Percentiles rank a stretch among this genome's conserved stretches.
These are phyloP conservation scores for Metridium senile DNA, from an alignment of 92 coral and sea anemone species.

Conservation along the genomic window DNA sequence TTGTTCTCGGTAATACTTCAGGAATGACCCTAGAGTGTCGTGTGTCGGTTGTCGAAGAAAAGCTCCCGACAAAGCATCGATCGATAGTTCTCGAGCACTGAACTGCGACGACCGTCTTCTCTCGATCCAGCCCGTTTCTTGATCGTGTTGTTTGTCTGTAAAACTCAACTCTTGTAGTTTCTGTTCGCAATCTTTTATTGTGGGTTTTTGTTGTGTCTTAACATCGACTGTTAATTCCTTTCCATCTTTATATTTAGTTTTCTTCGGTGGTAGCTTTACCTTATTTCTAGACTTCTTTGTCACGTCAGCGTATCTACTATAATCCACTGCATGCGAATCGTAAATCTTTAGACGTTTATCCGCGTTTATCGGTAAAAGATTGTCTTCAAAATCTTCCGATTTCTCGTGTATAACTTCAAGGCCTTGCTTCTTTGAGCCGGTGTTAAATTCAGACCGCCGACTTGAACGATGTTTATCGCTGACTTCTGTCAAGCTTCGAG, in stretches of 20 bases:
- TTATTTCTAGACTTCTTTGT: neutral
- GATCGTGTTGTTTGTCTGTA: neutral
- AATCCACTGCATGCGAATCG: slow-evolving; percentile 74
- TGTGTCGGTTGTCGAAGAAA: slow-evolving; percentile 28
- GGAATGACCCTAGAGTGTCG: slow-evolving; percentile 53
- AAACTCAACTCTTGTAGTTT: neutral
- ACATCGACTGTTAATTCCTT: no score
- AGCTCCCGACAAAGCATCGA: neutral
- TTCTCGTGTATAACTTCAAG: slow-evolving; percentile 18
- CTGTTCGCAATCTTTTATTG: neutral
- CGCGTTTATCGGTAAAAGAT: neutral
- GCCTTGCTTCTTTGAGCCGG: neutral
- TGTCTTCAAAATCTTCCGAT: slow-evolving; percentile 22
- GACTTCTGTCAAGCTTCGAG: neutral
- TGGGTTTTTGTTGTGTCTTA: neutral
- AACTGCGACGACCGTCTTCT: slow-evolving; percentile 3
- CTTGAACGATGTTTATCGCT: neutral
- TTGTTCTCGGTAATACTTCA: slow-evolving; percentile 48
- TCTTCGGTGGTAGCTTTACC: neutral
- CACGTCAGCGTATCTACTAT: slow-evolving; percentile 7
- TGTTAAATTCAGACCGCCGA: neutral
- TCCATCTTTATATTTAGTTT: neutral
- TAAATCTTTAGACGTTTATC: slow-evolving; percentile 47
- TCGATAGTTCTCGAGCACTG: neutral
- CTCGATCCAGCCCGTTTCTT: neutral